Base-by-base conservation (phyloP, 2,888 invertebrate species). In the Listrodromus nycthemerus region DNA sequence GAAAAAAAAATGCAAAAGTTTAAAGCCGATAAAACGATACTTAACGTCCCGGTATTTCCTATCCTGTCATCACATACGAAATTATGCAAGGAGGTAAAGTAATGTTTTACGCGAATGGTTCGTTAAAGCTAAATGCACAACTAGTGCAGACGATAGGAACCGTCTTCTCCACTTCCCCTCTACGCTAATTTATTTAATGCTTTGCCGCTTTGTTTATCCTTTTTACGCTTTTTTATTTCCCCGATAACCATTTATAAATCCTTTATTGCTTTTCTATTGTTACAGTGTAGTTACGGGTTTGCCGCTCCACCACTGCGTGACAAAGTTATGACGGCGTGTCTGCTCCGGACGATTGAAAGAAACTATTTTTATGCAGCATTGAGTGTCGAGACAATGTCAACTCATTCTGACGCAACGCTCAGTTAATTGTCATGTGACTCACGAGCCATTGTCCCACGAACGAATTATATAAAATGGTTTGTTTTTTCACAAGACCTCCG, bases 291-390 rank as follows among this genome's bases (percentile, higher is more conserved):
- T 61, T 4, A 10, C 61, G 27, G 5, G 61, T 61, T 61, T 30
- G 27, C 30, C 30, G n/a, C 61, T 37, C 37, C 8, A 27, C 30
- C 5, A 27, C 6, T 61, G 8, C 16, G 27, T 61, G 30, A 30
- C n/a, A 61, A 61, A 61, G 83, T 84, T 84, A 48, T 75, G 73
- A 79, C 80, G 83, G 70, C 71, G 33, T 69, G n/a, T 58, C 55
- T 67, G 37, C 69, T 41, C 61, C 30, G 69, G 16, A 30, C 52
- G 63, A 10, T 41, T 77, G 76, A 66, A 71, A 77, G 45, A 37
- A 13, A 33, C 69, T 63, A 13, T 16, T 37, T 41, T 33, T 24
- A 24, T 13, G 21, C 24, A 73, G 55, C 55, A 66, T 41, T 50
- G 52, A 41, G 13, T 50, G 52, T 70, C 48, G 70, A 48, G 37